Base-by-base conservation (phyloP, 2,888 invertebrate genomes). In the Lasioglossum calceatum region DNA sequence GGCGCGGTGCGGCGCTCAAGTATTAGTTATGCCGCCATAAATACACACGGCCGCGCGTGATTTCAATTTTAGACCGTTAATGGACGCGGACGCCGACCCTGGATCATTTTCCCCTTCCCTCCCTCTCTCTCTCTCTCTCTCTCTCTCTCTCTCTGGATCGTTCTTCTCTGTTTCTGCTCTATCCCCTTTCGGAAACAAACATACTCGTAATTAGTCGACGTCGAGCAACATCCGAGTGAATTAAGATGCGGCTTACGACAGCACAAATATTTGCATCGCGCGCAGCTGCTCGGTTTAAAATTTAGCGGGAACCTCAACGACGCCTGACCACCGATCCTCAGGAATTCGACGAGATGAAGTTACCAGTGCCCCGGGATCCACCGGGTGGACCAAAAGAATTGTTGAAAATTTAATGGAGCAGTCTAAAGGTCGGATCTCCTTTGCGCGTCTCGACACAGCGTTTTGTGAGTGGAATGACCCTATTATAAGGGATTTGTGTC, bases 31-130 rank as follows among this genome's bases (percentile, higher is more conserved):
- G 82, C 77, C 70, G 70, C 27, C 77, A 75, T 84, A 82, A 84
- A 84, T 82, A 84, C 84, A 84, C 77, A 61, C 47, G 54, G n/a
- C 70, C 19, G 74, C 77, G 82, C 77, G 82, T 82, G 84, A 84
- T 84, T 84, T 82, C 82, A 82, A 82, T 84, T 84, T 82, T 74
- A 77, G 84, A 84, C 77, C 32, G 82, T 82, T 84, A 84, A 84
- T 84, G 84, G 84, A 82, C 77, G 61, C n/a, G 27, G 50, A 32
- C 36, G 67, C 19, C 67, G 67, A 64, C 61, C 61, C 61, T 67
- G 67, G 67, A 36, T 67, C 67, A 12, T 32, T 19, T 4, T 3
- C 36, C 10, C 23, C 7, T 8, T 8, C 64, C 2, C 32, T 1
- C 64, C 4, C 27, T 12, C 14, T 1, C 27, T 27, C 61, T 0